phyloP scores from a whole-genome alignment of 2,113 vertebrate genomes.

The Vulpes vulpes region DNA sequence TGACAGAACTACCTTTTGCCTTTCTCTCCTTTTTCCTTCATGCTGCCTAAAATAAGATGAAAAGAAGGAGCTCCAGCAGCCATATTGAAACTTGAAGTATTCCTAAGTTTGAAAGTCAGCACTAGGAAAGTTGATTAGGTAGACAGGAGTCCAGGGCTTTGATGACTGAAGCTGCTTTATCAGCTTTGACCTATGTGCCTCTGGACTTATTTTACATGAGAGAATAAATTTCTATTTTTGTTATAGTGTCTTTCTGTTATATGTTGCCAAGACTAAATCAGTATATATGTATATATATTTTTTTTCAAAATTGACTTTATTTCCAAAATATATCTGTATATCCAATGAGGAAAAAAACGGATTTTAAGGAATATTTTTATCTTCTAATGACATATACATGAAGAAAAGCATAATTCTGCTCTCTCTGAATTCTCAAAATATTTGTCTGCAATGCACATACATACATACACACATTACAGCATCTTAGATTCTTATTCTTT shows the following conservation, averaged over 20 bases:
- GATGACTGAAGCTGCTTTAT: background rate
- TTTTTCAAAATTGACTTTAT: background rate
- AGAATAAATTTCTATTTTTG: background rate
- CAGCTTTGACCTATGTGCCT: background rate
- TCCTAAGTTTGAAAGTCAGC: background rate
- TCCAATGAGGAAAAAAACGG: background rate
- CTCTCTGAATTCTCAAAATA: background rate
- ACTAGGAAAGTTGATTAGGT: background rate
- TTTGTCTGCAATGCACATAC: background rate
- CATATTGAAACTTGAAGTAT: background rate
- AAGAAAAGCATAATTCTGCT: background rate
- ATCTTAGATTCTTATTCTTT: background rate
- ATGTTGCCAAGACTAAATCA: background rate
- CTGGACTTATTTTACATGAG: background rate
- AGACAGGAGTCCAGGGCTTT: background rate
- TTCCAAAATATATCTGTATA: background rate
- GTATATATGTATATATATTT: background rate
- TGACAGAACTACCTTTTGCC: background rate
- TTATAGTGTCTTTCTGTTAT: background rate
- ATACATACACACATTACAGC: background rate
- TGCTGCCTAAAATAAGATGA: background rate
- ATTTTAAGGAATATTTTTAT: background rate
- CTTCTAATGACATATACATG: background rate
- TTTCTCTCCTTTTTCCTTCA: background rate
- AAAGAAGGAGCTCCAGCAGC: background rate